These are phyloP conservation scores for Trinectes maculatus DNA, from an alignment of 2,113 vertebrate genomes.

Conservation along the genomic window DNA sequence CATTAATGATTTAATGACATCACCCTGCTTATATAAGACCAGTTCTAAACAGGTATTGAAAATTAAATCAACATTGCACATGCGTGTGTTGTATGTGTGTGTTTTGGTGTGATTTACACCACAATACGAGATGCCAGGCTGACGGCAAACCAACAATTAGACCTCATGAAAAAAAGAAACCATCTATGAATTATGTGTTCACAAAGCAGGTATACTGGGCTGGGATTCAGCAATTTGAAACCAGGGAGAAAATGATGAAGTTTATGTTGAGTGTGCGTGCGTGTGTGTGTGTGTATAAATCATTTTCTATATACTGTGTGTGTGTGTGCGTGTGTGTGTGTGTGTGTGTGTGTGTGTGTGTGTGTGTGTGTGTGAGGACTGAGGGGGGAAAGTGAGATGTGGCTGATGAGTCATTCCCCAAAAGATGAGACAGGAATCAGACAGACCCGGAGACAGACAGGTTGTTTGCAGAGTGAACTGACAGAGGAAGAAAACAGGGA, in stretches of 20 bases:
- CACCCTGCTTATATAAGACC: too few relatives aligned
- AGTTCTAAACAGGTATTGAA: too few relatives aligned
- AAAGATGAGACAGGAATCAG: constrained; percentile 28
- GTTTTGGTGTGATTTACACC: constrained; percentile 41
- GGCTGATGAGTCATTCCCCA: constrained; percentile 56
- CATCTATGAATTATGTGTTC: constrained; percentile 49
- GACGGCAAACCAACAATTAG: constrained; percentile 58
- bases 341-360: constrained; percentile 16
- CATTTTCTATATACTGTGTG: too few relatives aligned
- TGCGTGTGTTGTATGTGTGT: constrained; percentile 6
- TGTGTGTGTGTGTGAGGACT: constrained; percentile 20
- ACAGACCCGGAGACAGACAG: constrained; percentile 21
- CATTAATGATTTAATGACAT: too few relatives aligned
- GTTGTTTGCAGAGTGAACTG: constrained; percentile 32
- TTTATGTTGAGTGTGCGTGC: constrained; percentile 16
- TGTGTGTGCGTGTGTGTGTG: constrained; percentile 11
- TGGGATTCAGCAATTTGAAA: constrained; percentile 55
- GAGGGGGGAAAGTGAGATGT: constrained; percentile 16
- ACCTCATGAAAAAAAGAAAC: constrained; percentile 48
- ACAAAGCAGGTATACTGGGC: constrained; percentile 24
- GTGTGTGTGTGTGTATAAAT: too few relatives aligned
- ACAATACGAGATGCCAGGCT: constrained; percentile 38
- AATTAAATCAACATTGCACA: too few relatives aligned
- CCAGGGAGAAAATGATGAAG: constrained; percentile 19
- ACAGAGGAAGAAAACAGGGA: neutral